Evolutionary conservation across 2,888 invertebrate genomes (phyloP), one percentile per base, ranked within the genome.

Genomic region (Cephus nigrinus): DNA sequence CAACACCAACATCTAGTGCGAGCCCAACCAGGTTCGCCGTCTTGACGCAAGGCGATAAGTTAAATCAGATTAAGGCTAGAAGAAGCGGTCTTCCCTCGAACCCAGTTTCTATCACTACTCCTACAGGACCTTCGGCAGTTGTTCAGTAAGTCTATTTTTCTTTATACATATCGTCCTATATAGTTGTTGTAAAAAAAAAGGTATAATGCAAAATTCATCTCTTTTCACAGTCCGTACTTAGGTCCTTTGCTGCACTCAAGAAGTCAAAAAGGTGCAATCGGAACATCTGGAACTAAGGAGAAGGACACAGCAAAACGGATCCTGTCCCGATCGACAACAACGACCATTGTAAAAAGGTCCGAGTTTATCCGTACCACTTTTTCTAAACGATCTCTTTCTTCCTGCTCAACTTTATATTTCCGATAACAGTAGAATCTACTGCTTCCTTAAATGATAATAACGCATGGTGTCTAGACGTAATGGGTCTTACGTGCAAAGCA

Each of bases 41-140:
- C 2, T 74, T 85, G 75, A 93, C 94, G 3, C 94, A 94, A 84
- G 94, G 94, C 4, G 94, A 94, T 81, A 92, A 93, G 89, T 91
- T 94, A 30, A 94, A 94, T 87, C 90, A 88, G 81, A 90, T 91
- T 36, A 91, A 91, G 86, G 88, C 88, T 30, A 86, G 88, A 75
- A 87, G 91, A 79, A 88, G 88, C 80, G 81, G 82, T 12, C 76
- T 88, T 75, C 83, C 88, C 12, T 79, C 86, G 55, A 86, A 86
- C 82, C 84, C 87, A 74, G 82, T 83, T 77, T 78, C 85, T 69
- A 76, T 84, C 74, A 87, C 83, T 79, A 81, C 86, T 76, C 81
- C 86, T 31, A 83, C 88, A 12, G 86, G 86, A 68, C 84, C 88
- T 77, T 83, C 90, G 12, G 80, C 88, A 35, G 86, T 87, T 33